Conservation (phyloP, 2,113 vertebrate genomes). For the Neofelis nebulosa region DNA sequence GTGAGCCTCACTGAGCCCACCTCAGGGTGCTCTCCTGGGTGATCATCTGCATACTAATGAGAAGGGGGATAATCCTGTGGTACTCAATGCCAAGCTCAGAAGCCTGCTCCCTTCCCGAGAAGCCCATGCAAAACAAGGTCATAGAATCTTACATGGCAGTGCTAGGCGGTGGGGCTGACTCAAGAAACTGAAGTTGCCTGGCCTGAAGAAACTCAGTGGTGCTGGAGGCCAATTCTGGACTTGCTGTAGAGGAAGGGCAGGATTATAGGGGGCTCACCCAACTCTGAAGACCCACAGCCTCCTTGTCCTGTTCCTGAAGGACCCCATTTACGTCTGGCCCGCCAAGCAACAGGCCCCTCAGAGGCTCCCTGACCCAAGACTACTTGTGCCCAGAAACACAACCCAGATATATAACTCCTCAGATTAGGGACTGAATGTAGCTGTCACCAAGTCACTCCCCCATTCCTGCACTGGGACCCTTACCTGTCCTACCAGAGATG, state of each 20-base stretch:
- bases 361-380: background rate
- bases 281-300: background rate
- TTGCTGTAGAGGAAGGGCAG: constrained; percentile 44
- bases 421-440: background rate
- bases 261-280: background rate
- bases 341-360: background rate
- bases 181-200: background rate
- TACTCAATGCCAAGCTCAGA: background rate
- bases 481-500: constrained; percentile 37
- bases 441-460: background rate
- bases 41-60: background rate
- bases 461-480: background rate
- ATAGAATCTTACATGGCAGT: constrained; percentile 70
- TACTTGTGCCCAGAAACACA: background rate
- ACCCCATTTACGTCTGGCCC: background rate
- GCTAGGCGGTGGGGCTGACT: background rate
- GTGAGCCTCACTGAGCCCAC: background rate
- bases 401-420: background rate
- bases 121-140: background rate
- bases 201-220: constrained; percentile 52
- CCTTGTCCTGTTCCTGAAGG: background rate
- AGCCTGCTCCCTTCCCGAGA: background rate
- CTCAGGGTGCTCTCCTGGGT: background rate
- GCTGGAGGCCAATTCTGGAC: constrained; percentile 67
- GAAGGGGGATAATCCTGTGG: background rate